Base-by-base conservation (phyloP, 1,140 invertebrate species). In the Luehdorfia chinensis region DNA sequence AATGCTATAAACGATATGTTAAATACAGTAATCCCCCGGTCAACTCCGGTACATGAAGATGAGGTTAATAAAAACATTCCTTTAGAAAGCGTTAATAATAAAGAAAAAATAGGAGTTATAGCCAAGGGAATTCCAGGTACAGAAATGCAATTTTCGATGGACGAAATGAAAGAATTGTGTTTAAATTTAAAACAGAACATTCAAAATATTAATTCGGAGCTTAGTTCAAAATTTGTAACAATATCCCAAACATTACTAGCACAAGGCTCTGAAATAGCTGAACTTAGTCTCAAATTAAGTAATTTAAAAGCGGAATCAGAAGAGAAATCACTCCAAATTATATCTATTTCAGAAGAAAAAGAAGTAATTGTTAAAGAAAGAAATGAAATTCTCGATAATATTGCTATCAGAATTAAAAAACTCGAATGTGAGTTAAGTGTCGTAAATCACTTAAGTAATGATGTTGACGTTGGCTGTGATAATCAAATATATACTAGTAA, bases 401-500 rank as follows among this genome's bases (percentile, higher is more conserved):
- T 77, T 32, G 54, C 60, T 9, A 9, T 50, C 7, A 60, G 56
- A 45, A 30, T 53, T 2, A 36, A 21, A 8, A 18, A 46, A 23
- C 34, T 77, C 1, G 49, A 49, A n/a, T 33, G 34, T 11, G 46
- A 47, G 11, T 61, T 62, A 31, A 52, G 59, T 43, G 63, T 67
- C n/a, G 58, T 66, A 55, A 64, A 56, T 44, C 37, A 57, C 31
- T 16, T 48, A 8, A 50, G 31, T 4, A 44, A 21, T 41, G 16
- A 66, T 27, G 50, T 58, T 31, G n/a, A 39, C 32, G 47, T 41
- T 33, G 36, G 47, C 14, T 41, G 32, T 19, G 41, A 55, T 12
- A 47, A 50, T 18, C n/a, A 27, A 43, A 43, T 11, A 9, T 28
- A 43, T 25, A 36, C 19, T 7, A 50, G 53, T 32, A 53, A 71